A percentile compares a stretch with the other conserved stretches of the same genome.
Evolutionary conservation across 2,888 invertebrate species (phyloP).

Genomic region (Nemapogon koenigi): DNA sequence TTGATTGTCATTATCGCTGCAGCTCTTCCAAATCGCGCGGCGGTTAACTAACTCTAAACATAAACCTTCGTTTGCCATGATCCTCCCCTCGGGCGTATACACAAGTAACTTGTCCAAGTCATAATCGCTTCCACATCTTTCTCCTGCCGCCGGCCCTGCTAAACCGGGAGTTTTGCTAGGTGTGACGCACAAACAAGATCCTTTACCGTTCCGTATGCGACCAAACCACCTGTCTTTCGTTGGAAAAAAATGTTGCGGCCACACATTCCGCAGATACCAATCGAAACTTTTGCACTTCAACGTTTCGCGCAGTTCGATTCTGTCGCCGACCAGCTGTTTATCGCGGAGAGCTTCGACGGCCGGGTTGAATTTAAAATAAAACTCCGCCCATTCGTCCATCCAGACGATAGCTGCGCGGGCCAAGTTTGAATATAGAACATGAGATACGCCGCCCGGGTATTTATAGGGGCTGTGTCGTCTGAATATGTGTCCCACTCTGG

Average conservation of each 20-base stretch:
- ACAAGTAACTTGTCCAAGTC: slow-evolving; percentile 75
- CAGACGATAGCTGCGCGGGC: slow-evolving; percentile 94
- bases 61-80: slow-evolving; percentile 89
- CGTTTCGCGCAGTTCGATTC: slow-evolving; percentile 72
- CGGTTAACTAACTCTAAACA: slow-evolving; percentile 77
- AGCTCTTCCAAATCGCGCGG: slow-evolving; percentile 74
- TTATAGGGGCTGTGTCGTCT: slow-evolving; percentile 93
- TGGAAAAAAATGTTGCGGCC: slow-evolving; percentile 97
- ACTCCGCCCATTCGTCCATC: slow-evolving; percentile 98
- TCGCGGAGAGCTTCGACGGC: slow-evolving; percentile 66
- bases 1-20: slow-evolving; percentile 71
- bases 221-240: slow-evolving; percentile 88
- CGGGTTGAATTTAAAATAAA: slow-evolving; percentile 87
- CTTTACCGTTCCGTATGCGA: slow-evolving; percentile 68
- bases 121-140: slow-evolving; percentile 66
- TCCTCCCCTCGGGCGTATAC: slow-evolving; percentile 70
- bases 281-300: slow-evolving; percentile 86
- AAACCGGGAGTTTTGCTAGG: slow-evolving; percentile 68
- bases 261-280: slow-evolving; percentile 94
- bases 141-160: slow-evolving; percentile 72
- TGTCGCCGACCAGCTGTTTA: slow-evolving; percentile 66
- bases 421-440: slow-evolving; percentile 88
- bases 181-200: slow-evolving; percentile 39
- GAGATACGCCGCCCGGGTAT: slow-evolving; percentile 90
- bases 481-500: slow-evolving; percentile 93